Percentiles rank a stretch among this genome's conserved stretches.
These are phyloP conservation scores for Lates japonicus DNA, from an alignment of 2,797 vertebrate genomes.

Conservation along the genomic window DNA sequence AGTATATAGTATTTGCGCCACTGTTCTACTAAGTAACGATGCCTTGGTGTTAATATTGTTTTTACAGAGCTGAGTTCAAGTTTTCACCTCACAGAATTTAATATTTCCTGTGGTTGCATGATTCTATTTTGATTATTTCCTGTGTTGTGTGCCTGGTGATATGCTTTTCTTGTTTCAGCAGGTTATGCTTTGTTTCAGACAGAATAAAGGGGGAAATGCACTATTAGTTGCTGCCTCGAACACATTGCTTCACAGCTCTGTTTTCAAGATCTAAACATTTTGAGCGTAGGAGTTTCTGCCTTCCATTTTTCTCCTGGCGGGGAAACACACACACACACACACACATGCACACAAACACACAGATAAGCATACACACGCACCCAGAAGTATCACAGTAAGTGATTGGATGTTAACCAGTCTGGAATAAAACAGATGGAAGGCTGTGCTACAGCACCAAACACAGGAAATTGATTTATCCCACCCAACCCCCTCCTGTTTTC, in stretches of 20 bases:
- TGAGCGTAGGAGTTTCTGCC: constrained; percentile 53
- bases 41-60: constrained; percentile 32
- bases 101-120: constrained; percentile 32
- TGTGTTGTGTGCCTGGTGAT: constrained; percentile 20
- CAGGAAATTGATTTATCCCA: constrained; percentile 71
- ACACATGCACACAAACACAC: constrained; percentile 28
- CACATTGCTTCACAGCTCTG: constrained; percentile 50
- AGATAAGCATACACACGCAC: constrained; percentile 14
- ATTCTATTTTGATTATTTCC: constrained; percentile 52
- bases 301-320: constrained; percentile 52
- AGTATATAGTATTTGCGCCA: constrained; percentile 14
- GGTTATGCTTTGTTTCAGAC: constrained; percentile 37
- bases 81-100: constrained; percentile 41
- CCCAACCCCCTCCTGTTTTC: constrained; percentile 51
- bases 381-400: constrained; percentile 60
- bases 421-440: constrained; percentile 76
- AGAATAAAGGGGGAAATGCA: constrained; percentile 28
- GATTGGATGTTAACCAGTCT: constrained; percentile 78
- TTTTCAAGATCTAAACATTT: constrained; percentile 63
- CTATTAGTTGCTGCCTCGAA: constrained; percentile 39
- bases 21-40: constrained; percentile 6
- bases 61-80: constrained; percentile 42
- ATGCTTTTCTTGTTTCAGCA: constrained; percentile 33
- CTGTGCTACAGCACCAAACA: constrained; percentile 64
- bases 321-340: constrained; percentile 31